Percentiles rank a stretch among this genome's conserved stretches.
These are phyloP conservation scores for Pristionchus pacificus DNA, from an alignment of 1,140 invertebrate species.

Conservation along the genomic window DNA sequence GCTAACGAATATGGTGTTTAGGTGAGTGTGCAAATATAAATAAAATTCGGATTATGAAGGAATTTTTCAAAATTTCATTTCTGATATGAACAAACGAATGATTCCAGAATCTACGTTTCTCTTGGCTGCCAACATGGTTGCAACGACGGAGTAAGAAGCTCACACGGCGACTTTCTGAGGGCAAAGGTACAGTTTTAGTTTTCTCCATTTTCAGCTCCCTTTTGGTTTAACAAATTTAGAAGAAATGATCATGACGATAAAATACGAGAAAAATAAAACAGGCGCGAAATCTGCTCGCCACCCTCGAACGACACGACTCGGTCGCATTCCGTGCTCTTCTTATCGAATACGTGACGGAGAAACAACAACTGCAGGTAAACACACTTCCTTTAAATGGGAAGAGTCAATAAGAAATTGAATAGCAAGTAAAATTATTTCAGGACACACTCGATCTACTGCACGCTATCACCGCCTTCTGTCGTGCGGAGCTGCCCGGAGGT, in stretches of 20 bases:
- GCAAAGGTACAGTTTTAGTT: conserved; percentile 69
- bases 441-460: conserved; percentile 83
- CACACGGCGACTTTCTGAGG: conserved; percentile 80
- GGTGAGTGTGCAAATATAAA: conserved; percentile 44
- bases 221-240: too few species aligned
- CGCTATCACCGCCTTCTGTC: conserved; percentile 86
- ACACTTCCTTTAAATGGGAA: too few species aligned
- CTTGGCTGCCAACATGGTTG: conserved; percentile 89
- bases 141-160: conserved; percentile 73
- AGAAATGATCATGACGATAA: too few species aligned
- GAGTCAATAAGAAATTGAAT: too few species aligned
- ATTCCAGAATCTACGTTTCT: conserved; percentile 73
- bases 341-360: conserved; percentile 71
- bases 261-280: too few species aligned
- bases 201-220: too few species aligned
- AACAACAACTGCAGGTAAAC: conserved; percentile 73
- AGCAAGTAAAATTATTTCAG: too few species aligned
- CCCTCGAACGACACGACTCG: conserved; percentile 64
- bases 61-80: background rate
- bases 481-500: conserved; percentile 28
- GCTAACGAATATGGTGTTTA: conserved; percentile 63
- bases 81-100: background rate
- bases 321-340: conserved; percentile 69
- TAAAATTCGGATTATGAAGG: background rate
- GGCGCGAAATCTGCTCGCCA: conserved; percentile 71